These are phyloP conservation scores for Gymnodraco acuticeps DNA, from an alignment of 2,797 vertebrate genomes.

Conservation along the genomic window DNA sequence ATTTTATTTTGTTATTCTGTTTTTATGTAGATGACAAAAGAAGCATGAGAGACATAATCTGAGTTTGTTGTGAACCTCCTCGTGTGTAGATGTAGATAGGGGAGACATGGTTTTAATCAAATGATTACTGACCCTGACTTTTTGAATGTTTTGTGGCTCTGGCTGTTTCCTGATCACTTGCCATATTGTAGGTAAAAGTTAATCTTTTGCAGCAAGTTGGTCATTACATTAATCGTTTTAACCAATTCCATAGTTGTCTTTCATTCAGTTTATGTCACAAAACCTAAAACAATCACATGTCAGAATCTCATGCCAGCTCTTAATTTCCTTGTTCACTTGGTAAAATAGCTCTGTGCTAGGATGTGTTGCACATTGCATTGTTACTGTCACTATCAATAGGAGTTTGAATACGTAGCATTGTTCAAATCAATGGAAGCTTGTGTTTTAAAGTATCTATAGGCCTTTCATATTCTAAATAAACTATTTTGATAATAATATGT, in stretches of 20 bases:
- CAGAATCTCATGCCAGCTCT: neutral
- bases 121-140: neutral
- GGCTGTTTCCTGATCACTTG: neutral
- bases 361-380: neutral
- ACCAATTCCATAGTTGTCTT: neutral
- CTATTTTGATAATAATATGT: neutral
- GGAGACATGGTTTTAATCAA: neutral
- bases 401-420: neutral
- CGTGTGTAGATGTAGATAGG: neutral
- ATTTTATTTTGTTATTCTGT: neutral
- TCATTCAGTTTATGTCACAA: neutral
- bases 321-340: neutral
- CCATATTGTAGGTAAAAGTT: neutral
- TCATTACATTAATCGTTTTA: neutral
- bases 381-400: neutral
- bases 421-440: neutral
- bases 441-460: neutral
- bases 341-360: neutral
- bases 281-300: neutral
- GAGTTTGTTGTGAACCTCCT: neutral
- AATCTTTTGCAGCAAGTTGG: neutral
- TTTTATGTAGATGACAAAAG: neutral
- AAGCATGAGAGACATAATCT: neutral
- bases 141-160: neutral
- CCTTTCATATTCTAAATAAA: constrained; percentile 29